Evolutionary conservation across 1,140 invertebrate species (phyloP), one percentile per base, ranked within the genome.

Genomic region (Sitophilus oryzae): DNA sequence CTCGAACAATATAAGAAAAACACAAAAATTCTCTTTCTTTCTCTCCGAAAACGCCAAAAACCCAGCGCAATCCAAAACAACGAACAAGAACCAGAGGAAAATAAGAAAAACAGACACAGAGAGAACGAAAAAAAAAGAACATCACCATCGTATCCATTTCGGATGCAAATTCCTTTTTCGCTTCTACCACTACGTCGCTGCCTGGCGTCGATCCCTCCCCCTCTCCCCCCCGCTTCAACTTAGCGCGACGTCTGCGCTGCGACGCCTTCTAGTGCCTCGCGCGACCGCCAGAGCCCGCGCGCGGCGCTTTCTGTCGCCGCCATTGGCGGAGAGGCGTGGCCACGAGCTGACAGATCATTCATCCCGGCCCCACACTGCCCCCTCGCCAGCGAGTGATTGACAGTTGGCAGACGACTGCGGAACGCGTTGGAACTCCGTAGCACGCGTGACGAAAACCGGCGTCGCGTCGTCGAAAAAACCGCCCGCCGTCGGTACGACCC

Each of bases 381-480:
- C 69, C 66, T 67, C 67, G 66, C 71, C 59, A 70, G 71, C 56
- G 71, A 74, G 75, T 79, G 79, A 80, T 80, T 80, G 79, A 80
- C 79, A 80, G 79, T 80, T 80, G 76, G 78, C 77, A 78, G 78
- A 79, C 77, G 77, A 78, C 78, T 78, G 77, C 77, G 76, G 77
- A 77, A 70, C 76, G 76, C 77, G 78, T 76, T 79, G 75, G 77
- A 77, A 73, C 77, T 71, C 68, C 66, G 69, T 64, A 69, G 5
- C 68, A 66, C 67, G 63, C 58, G 65, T 54, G 58, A 63, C 57
- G 61, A 56, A 47, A 52, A 48, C 61, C 60, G 60, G 66, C 58
- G 64, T 60, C 57, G 45, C 55, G 56, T 51, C 48, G 44, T 57
- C 52, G 44, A 53, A 46, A 46, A 52, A 55, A 66, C 56, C 57